Percentiles rank a stretch among this genome's conserved stretches.
phyloP scores from a whole-genome alignment of 2,113 vertebrate genomes.

The Mola mola region DNA sequence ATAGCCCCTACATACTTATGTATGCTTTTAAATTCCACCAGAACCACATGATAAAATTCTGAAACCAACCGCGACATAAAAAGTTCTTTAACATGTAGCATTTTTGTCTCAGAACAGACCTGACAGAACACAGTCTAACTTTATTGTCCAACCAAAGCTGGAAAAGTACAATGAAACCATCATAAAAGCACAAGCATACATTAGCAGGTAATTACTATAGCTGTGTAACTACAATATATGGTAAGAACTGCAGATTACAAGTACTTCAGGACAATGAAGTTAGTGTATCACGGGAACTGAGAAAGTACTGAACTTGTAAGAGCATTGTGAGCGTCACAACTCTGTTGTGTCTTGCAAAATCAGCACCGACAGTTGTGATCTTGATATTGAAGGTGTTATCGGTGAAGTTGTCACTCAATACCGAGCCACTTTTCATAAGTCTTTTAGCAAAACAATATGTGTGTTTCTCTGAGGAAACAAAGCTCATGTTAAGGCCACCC shows the following conservation, averaged over 20 bases:
- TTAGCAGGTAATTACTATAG: slow-evolving; percentile 64
- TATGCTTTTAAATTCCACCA: slow-evolving; percentile 52
- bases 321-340: slow-evolving; percentile 38
- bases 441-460: slow-evolving; percentile 29
- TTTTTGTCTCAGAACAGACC: slow-evolving; percentile 49
- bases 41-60: slow-evolving; percentile 43
- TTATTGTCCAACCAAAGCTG: slow-evolving; percentile 56
- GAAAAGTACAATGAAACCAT: slow-evolving; percentile 48
- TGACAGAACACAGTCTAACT: slow-evolving; percentile 57
- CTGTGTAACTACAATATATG: slow-evolving; percentile 66
- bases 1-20: slow-evolving; percentile 62
- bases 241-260: slow-evolving; percentile 67
- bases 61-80: slow-evolving; percentile 33
- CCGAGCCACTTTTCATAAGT: slow-evolving; percentile 25
- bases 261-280: slow-evolving; percentile 61
- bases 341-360: slow-evolving; percentile 61
- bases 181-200: slow-evolving; percentile 69
- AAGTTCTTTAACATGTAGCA: slow-evolving; percentile 32
- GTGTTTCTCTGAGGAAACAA: slow-evolving; percentile 26
- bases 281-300: slow-evolving; percentile 57
- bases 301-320: slow-evolving; percentile 44
- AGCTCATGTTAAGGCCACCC: slow-evolving; percentile 66
- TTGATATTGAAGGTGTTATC: slow-evolving; percentile 23
- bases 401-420: slow-evolving; percentile 26
- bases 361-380: slow-evolving; percentile 48